Evolutionary conservation across 2,797 vertebrate species (phyloP), one percentile per base, ranked within the genome.

Genomic region (Coendou prehensilis): DNA sequence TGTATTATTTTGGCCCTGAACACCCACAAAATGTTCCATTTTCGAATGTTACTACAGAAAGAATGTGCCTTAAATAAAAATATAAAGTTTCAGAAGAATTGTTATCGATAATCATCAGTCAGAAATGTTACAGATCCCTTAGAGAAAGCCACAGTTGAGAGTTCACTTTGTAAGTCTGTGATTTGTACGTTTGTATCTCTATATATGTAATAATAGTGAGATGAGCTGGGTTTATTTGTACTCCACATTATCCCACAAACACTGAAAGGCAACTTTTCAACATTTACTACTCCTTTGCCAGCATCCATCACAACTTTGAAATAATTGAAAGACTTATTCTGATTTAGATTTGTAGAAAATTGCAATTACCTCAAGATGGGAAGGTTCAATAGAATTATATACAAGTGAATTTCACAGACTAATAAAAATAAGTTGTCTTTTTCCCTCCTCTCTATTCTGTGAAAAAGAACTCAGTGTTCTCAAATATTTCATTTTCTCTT

Each of bases 21-120:
- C 95, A 96, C 95, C 96, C 94, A 97, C 93, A 76, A 10, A 54
- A 71, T 83, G 79, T 90, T 97, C 97, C 89, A 17, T 91, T 91
- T 96, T 56, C 80, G 33, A 89, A 79, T 76, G 67, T 54, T 85
- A 57, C 26, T 63, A 59, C 89, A 94, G 89, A 82, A 93, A 87
- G 45, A 23, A 63, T 87, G 47, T 82, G 61, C 52, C 59, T 86
- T 73, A 84, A 84, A 80, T 89, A 91, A 95, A 94, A 86, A 69
- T 64, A 45, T 61, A 89, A 93, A 59, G 61, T 91, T 96, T 89
- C 30, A 28, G n/a, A 93, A 85, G 93, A 93, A 81, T 94, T 87
- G 71, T 83, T 89, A 87, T 50, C 91, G 83, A 88, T 94, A 91
- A 76, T 91, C 64, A 91, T 85, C 45, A 84, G 88, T 73, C 56